A percentile compares a stretch with the other conserved stretches of the same genome.
Evolutionary conservation across 2,888 invertebrate species (phyloP).

Genomic region (Ophion ellenae): DNA sequence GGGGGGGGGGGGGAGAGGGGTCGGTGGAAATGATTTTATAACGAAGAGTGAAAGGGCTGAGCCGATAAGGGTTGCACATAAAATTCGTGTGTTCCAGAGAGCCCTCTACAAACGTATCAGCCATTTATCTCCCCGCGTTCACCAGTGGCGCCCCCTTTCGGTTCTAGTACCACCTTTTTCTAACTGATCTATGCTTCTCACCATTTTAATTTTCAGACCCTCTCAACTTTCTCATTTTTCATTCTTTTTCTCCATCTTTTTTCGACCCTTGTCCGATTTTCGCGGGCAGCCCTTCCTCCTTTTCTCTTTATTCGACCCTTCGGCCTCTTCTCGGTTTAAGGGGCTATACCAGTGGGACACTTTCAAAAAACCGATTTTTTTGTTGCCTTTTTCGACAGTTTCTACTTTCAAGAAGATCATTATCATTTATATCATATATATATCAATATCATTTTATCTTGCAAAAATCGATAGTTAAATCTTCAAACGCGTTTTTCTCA

Average conservation of each 20-base stretch:
- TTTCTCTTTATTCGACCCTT: conserved; percentile 67
- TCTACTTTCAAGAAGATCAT: too few relatives aligned
- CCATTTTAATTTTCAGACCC: conserved; percentile 58
- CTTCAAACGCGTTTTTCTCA: too few relatives aligned
- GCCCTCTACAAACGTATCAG: conserved; percentile 37
- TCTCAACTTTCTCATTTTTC: conserved; percentile 56
- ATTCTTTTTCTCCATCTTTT: conserved; percentile 17
- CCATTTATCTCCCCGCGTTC: conserved; percentile 19
- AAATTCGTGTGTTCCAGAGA: conserved; percentile 36
- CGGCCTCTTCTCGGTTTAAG: conserved; percentile 67
- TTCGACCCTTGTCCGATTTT: not conserved
- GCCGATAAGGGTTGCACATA: conserved; percentile 28
- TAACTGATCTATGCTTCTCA: conserved; percentile 27
- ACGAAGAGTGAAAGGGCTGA: conserved; percentile 39
- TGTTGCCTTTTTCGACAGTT: too few relatives aligned
- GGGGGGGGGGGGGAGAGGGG: not conserved
- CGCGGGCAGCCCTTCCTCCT: not conserved
- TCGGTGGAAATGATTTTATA: conserved; percentile 18
- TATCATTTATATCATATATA: too few relatives aligned
- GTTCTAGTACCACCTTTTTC: conserved; percentile 30
- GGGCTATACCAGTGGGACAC: too few relatives aligned
- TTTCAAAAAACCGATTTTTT: too few relatives aligned
- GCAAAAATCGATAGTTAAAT: too few relatives aligned
- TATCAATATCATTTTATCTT: too few relatives aligned
- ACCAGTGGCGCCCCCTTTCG: conserved; percentile 23